phyloP scores from a whole-genome alignment of 2,113 vertebrate genomes.

The Lucifuga dentata region DNA sequence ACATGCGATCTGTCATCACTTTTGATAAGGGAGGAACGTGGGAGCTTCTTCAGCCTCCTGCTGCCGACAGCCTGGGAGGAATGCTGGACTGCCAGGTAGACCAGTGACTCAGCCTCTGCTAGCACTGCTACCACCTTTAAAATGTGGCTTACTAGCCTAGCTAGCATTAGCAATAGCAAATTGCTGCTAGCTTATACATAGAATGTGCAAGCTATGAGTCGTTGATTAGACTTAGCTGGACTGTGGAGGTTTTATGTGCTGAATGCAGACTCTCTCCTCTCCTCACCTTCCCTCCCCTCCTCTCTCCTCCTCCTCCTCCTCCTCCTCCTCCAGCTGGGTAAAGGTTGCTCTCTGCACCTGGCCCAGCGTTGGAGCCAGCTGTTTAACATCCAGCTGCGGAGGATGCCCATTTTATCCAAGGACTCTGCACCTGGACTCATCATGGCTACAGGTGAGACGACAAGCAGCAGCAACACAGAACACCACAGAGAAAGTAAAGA shows the following conservation, averaged over 20 bases:
- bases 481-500: too few species aligned
- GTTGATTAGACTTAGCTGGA: too few species aligned
- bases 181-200: too few species aligned
- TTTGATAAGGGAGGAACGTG: slow-evolving; percentile 99
- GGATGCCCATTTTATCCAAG: slow-evolving; percentile 96
- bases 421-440: slow-evolving; percentile 95
- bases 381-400: slow-evolving; percentile 93
- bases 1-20: slow-evolving; percentile 97
- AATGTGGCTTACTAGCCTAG: too few species aligned
- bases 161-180: too few species aligned
- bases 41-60: slow-evolving; percentile 93
- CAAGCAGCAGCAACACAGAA: not conserved
- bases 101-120: too few species aligned
- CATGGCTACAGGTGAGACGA: slow-evolving; percentile 90
- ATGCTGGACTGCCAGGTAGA: slow-evolving; percentile 91
- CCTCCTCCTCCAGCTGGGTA: slow-evolving; percentile 81
- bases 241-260: too few species aligned
- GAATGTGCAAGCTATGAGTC: too few species aligned
- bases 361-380: slow-evolving; percentile 96
- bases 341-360: slow-evolving; percentile 96
- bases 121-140: too few species aligned
- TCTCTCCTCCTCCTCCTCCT: too few species aligned
- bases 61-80: slow-evolving; percentile 89
- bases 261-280: too few species aligned
- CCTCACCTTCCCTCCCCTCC: too few species aligned